Evolutionary conservation across 2,113 vertebrate genomes (phyloP).

Genomic region (Cynoglossus semilaevis): DNA sequence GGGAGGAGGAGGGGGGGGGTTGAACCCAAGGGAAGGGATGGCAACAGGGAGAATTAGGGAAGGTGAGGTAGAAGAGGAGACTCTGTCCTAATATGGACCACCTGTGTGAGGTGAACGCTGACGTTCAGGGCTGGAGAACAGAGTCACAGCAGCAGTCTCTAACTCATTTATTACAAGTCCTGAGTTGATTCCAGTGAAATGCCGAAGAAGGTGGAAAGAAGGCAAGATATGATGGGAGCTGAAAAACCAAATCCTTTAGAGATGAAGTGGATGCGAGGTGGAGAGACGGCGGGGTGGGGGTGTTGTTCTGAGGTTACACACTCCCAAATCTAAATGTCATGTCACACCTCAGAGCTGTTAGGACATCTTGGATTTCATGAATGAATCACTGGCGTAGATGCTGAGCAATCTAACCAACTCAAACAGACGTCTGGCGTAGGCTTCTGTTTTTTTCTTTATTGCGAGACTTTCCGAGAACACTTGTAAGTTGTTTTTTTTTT

Average conservation of each 20-base stretch:
- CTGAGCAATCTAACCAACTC: conserved; percentile 21
- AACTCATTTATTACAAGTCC: conserved; percentile 49
- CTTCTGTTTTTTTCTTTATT: conserved; percentile 1
- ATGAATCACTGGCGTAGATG: conserved; percentile 36
- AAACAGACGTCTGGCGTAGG: conserved; percentile 35
- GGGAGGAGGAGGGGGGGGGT: background rate
- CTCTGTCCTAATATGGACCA: conserved; percentile 63
- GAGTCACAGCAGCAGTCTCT: conserved; percentile 38
- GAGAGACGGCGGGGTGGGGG: conserved; percentile 6
- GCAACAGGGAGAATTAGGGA: background rate
- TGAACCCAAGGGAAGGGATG: no score
- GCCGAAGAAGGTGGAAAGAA: conserved; percentile 23
- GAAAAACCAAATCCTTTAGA: conserved; percentile 17
- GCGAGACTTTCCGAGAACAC: background rate
- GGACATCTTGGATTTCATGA: conserved; percentile 50
- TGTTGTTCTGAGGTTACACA: conserved; percentile 25
- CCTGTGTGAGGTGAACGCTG: conserved; percentile 67
- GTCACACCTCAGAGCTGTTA: conserved; percentile 47
- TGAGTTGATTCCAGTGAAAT: conserved; percentile 15
- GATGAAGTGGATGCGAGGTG: conserved; percentile 12
- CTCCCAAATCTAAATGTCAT: conserved; percentile 44
- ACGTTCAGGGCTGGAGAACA: conserved; percentile 46
- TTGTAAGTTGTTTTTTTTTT: background rate
- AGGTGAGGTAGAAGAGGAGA: conserved; percentile 10
- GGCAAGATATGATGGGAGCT: conserved; percentile 14